Evolutionary conservation across 2,888 invertebrate species (phyloP).

Genomic region (Drosophila subquinaria): DNA sequence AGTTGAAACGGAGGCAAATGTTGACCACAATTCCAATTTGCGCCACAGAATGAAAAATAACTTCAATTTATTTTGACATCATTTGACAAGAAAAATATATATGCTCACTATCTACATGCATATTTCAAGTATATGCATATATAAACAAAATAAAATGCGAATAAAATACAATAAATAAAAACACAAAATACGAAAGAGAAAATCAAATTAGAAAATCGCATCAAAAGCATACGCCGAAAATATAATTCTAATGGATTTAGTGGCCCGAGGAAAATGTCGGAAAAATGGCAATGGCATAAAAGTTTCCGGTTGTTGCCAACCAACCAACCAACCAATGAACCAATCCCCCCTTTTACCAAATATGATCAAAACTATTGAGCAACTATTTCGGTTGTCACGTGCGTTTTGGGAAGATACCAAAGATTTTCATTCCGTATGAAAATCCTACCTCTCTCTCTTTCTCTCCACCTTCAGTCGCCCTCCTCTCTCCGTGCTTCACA

Average conservation of each 20-base stretch:
- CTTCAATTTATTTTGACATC: conserved; percentile 79
- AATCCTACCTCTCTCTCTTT: not conserved
- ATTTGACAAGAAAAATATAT: conserved; percentile 45
- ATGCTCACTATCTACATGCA: not conserved
- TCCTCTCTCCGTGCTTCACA: conserved; percentile 6
- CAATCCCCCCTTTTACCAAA: not conserved
- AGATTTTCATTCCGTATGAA: conserved; percentile 62
- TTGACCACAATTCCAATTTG: conserved; percentile 57
- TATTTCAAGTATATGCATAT: not conserved
- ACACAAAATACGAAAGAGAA: conserved; percentile 39
- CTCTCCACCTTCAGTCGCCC: not conserved
- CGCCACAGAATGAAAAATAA: conserved; percentile 62
- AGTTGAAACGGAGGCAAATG: conserved; percentile 25
- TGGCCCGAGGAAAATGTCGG: conserved; percentile 71
- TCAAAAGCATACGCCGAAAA: conserved; percentile 74
- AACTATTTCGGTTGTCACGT: conserved; percentile 79
- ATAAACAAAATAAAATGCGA: conserved; percentile 24
- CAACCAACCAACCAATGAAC: not conserved
- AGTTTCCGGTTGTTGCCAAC: conserved; percentile 36
- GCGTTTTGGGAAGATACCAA: conserved; percentile 56
- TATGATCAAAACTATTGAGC: conserved; percentile 56
- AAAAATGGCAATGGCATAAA: conserved; percentile 65
- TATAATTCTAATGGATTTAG: conserved; percentile 80
- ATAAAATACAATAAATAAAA: conserved; percentile 10
- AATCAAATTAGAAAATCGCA: conserved; percentile 75